These are phyloP conservation scores for Battus philenor DNA, from an alignment of 1,140 invertebrate genomes.

Conservation along the genomic window DNA sequence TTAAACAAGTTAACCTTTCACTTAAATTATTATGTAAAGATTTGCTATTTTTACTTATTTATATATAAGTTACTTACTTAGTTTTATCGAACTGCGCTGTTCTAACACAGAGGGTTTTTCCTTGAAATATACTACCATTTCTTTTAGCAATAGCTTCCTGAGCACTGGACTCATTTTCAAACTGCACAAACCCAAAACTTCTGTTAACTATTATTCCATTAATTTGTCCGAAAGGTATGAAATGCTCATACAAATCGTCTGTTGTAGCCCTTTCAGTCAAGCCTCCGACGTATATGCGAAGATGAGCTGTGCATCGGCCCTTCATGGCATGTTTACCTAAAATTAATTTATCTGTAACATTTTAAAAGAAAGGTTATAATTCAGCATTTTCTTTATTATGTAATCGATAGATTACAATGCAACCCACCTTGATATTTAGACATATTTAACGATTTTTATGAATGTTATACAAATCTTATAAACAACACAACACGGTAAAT, in stretches of 20 bases:
- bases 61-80: constrained; percentile 22
- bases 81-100: constrained; percentile 69
- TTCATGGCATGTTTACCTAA: constrained; percentile 74
- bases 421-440: too few relatives aligned
- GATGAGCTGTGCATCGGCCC: constrained; percentile 81
- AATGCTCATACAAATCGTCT: constrained; percentile 84
- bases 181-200: constrained; percentile 92
- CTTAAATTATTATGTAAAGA: neutral
- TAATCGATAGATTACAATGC: too few relatives aligned
- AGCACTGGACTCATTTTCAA: constrained; percentile 84
- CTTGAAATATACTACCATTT: constrained; percentile 82
- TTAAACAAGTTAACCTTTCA: too few relatives aligned
- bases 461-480: too few relatives aligned
- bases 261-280: constrained; percentile 80
- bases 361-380: too few relatives aligned
- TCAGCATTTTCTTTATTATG: too few relatives aligned
- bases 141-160: constrained; percentile 83
- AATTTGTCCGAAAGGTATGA: constrained; percentile 82
- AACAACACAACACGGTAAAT: too few relatives aligned
- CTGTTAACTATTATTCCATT: constrained; percentile 83
- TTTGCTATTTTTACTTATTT: too few relatives aligned
- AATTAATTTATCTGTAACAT: constrained; percentile 58
- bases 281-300: constrained; percentile 86
- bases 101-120: constrained; percentile 79
- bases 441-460: too few relatives aligned